Evolutionary conservation across 2,888 invertebrate species (phyloP).

Genomic region (Tipula confusa): DNA sequence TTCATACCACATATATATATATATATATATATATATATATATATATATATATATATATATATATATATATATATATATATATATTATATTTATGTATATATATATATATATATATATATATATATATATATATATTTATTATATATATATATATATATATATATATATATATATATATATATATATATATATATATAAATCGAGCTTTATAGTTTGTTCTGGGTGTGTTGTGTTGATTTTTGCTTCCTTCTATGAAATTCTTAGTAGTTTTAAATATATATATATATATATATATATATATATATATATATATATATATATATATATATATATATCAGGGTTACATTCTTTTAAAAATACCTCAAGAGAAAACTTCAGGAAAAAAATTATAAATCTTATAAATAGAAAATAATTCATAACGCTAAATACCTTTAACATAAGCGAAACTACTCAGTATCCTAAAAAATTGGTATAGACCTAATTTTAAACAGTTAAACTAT

Average conservation of each 20-base stretch:
- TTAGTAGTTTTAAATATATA: background rate
- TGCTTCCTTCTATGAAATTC: background rate
- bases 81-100: background rate
- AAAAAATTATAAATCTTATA: too few species aligned
- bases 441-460: too few species aligned
- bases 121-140: background rate
- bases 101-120: background rate
- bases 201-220: background rate
- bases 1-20: background rate
- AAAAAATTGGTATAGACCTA: too few species aligned
- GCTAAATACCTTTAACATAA: too few species aligned
- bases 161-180: background rate
- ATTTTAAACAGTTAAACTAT: too few species aligned
- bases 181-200: background rate
- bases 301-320: too few species aligned
- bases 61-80: background rate
- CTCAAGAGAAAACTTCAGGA: too few species aligned
- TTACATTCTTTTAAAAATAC: too few species aligned
- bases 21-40: background rate
- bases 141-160: background rate
- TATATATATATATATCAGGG: too few species aligned
- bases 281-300: background rate
- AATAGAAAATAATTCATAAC: too few species aligned
- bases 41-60: background rate
- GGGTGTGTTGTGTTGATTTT: conserved; percentile 14